These are phyloP conservation scores for Andinoacara biseriatus DNA, from an alignment of 2,113 vertebrate genomes.

Conservation along the genomic window DNA sequence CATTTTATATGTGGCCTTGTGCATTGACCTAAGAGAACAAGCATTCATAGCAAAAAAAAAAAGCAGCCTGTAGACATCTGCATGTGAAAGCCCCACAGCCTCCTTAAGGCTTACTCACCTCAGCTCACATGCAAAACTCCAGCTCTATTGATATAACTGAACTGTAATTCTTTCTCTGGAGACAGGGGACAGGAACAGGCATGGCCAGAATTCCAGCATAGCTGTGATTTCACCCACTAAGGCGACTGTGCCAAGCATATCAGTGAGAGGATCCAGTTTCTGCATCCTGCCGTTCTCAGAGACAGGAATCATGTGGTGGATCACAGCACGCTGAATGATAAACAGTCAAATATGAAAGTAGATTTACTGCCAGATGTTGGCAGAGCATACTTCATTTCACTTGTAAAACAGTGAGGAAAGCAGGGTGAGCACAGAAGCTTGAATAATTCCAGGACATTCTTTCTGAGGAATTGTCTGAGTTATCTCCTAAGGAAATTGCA, in stretches of 20 bases:
- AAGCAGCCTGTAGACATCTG: not conserved
- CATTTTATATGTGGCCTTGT: constrained; percentile 1
- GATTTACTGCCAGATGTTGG: constrained; percentile 72
- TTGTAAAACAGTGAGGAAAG: constrained; percentile 59
- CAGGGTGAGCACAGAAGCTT: constrained; percentile 34
- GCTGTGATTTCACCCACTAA: constrained; percentile 50
- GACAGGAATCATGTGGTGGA: constrained; percentile 39
- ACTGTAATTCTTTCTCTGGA: constrained; percentile 30
- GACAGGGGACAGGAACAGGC: constrained; percentile 20
- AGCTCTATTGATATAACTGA: constrained; percentile 20
- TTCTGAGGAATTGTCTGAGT: constrained; percentile 42
- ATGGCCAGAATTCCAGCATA: constrained; percentile 13
- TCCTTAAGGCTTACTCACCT: not conserved
- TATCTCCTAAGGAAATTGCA: constrained; percentile 44
- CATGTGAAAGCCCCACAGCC: not conserved
- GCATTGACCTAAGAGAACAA: constrained; percentile 31
- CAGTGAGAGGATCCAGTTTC: constrained; percentile 35
- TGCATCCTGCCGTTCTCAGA: constrained; percentile 36
- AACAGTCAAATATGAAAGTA: constrained; percentile 62
- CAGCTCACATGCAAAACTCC: not conserved
- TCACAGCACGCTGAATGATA: constrained; percentile 49
- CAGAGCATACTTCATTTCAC: constrained; percentile 56
- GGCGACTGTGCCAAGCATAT: constrained; percentile 46
- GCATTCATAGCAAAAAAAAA: constrained; percentile 8
- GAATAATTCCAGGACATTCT: constrained; percentile 60